Conservation (phyloP, 1,140 invertebrate genomes). For the Aphidius ervi region DNA sequence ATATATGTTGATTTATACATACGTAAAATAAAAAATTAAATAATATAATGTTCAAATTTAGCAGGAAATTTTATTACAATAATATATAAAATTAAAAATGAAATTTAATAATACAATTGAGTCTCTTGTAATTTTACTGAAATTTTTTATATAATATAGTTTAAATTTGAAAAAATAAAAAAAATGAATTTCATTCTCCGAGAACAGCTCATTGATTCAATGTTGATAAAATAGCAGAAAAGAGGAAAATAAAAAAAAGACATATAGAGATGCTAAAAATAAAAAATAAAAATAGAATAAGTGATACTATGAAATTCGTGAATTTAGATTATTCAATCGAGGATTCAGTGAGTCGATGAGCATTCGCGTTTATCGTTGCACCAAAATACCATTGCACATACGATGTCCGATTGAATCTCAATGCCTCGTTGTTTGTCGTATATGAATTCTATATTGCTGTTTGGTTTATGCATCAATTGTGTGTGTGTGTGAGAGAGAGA, state of each 20-base stretch:
- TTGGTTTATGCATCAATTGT: slow-evolving; percentile 6
- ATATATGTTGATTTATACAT: no score
- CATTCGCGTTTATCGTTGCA: slow-evolving; percentile 3
- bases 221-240: no score
- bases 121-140: no score
- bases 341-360: slow-evolving; percentile 14
- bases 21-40: no score
- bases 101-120: no score
- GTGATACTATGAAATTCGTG: slow-evolving; percentile 10
- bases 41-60: no score
- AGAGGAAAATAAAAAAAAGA: not conserved
- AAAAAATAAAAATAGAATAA: not conserved
- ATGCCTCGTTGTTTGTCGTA: not conserved
- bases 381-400: slow-evolving; percentile 7
- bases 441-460: not conserved
- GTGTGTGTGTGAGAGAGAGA: not conserved
- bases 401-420: slow-evolving; percentile 21
- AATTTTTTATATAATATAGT: no score
- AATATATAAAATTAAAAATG: no score
- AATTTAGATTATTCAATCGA: slow-evolving; percentile 24
- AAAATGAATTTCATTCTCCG: no score
- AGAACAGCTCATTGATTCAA: no score
- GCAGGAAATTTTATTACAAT: no score
- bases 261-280: not conserved
- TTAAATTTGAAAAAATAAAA: no score